Evolutionary conservation across 2,113 vertebrate genomes (phyloP).

Genomic region (Nerophis ophidion): DNA sequence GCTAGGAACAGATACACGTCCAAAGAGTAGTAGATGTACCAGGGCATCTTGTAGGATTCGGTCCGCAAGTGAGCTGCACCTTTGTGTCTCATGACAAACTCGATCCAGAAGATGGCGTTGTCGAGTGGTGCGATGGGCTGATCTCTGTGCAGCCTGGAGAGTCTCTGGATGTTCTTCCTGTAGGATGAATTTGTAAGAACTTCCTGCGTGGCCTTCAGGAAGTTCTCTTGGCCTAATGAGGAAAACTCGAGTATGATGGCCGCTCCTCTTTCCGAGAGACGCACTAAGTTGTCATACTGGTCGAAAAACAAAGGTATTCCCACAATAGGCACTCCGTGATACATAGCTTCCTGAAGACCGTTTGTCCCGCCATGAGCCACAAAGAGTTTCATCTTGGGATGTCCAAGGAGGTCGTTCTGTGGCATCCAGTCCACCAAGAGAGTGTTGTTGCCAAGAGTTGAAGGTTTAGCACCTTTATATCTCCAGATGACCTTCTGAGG

Average conservation of each 20-base stretch:
- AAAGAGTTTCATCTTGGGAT: constrained; percentile 59
- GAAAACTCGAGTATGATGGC: constrained; percentile 41
- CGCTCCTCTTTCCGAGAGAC: constrained; percentile 52
- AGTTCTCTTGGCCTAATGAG: constrained; percentile 39
- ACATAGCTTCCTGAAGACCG: constrained; percentile 64
- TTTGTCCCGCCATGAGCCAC: constrained; percentile 70
- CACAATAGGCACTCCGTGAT: constrained; percentile 60
- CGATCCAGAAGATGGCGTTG: constrained; percentile 70
- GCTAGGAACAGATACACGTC: constrained; percentile 52
- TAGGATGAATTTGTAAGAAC: constrained; percentile 65
- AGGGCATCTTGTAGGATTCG: constrained; percentile 60
- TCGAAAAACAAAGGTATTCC: constrained; percentile 64
- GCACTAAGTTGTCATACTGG: constrained; percentile 63
- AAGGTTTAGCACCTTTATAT: constrained; percentile 43
- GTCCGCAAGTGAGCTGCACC: constrained; percentile 65
- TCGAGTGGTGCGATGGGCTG: constrained; percentile 57
- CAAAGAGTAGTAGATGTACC: constrained; percentile 64
- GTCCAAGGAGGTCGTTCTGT: constrained; percentile 67
- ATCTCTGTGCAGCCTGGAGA: constrained; percentile 67
- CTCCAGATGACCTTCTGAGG: constrained; percentile 71
- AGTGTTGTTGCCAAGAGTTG: constrained; percentile 65
- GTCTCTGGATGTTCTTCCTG: constrained; percentile 61
- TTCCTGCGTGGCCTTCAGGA: constrained; percentile 47
- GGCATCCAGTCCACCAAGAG: constrained; percentile 64
- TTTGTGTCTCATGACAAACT: constrained; percentile 71